Conservation (phyloP, 2,113 vertebrate genomes). For the Rhinogobius similis region DNA sequence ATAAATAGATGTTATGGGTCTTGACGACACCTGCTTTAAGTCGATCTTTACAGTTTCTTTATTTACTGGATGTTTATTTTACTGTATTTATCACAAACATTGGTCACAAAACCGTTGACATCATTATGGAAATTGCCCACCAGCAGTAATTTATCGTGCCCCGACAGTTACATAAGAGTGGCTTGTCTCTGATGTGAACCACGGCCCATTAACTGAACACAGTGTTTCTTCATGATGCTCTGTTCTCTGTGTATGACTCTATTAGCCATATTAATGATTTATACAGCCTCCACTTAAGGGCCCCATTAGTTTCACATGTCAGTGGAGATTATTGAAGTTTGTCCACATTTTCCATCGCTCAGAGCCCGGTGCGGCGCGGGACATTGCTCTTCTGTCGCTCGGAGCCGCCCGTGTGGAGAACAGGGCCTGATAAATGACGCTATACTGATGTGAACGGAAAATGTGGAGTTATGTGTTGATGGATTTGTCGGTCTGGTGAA, state of each 20-base stretch:
- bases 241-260: constrained; percentile 40
- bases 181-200: not conserved
- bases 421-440: constrained; percentile 21
- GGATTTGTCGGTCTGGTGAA: not conserved
- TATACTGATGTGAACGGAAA: constrained; percentile 3
- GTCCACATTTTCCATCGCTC: constrained; percentile 32
- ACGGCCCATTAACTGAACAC: not conserved
- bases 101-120: not conserved
- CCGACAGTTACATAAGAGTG: not conserved
- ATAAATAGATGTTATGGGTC: too few species aligned
- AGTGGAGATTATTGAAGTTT: constrained; percentile 58
- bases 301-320: constrained; percentile 52
- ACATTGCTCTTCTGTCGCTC: constrained; percentile 29
- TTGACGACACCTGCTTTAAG: not conserved
- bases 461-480: constrained; percentile 2
- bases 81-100: not conserved
- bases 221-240: constrained; percentile 7
- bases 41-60: not conserved
- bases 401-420: not conserved
- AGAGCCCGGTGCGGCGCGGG: constrained; percentile 3
- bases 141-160: not conserved
- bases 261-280: constrained; percentile 44
- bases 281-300: constrained; percentile 42
- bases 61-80: not conserved
- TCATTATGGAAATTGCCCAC: not conserved